phyloP scores from a whole-genome alignment of 2,113 vertebrate species.

The Haemorhous mexicanus region DNA sequence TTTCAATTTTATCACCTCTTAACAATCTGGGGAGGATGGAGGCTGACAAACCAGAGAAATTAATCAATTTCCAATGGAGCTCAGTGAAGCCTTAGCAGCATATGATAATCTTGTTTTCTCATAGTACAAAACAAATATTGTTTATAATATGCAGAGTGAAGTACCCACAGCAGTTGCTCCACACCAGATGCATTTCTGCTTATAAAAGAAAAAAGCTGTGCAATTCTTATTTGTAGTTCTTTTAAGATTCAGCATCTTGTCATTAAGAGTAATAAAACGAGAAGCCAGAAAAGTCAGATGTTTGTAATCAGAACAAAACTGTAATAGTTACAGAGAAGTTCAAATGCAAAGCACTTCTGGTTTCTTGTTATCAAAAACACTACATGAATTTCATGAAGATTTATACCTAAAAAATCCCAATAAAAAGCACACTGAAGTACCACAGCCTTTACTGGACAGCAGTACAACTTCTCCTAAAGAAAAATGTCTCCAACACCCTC shows the following conservation, averaged over 20 bases:
- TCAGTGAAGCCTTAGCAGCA: neutral
- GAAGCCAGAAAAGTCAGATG: neutral
- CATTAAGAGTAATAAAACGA: neutral
- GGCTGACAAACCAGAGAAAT: neutral
- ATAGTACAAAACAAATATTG: neutral
- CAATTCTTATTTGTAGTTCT: neutral
- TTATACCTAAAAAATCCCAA: neutral
- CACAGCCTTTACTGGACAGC: neutral
- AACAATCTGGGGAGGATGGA: neutral
- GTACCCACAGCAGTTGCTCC: neutral
- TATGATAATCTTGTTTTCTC: neutral
- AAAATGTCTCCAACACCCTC: neutral
- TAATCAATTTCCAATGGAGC: neutral
- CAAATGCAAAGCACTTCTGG: neutral
- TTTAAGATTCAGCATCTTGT: neutral
- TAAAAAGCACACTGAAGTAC: neutral
- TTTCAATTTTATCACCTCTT: neutral
- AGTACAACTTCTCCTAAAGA: neutral
- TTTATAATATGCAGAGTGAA: neutral
- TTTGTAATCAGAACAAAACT: neutral
- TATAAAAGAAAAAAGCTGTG: neutral
- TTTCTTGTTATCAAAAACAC: neutral
- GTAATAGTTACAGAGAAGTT: neutral
- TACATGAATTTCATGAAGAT: neutral
- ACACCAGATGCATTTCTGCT: neutral